Conservation (phyloP, 2,113 vertebrate species). For the Mirounga angustirostris region DNA sequence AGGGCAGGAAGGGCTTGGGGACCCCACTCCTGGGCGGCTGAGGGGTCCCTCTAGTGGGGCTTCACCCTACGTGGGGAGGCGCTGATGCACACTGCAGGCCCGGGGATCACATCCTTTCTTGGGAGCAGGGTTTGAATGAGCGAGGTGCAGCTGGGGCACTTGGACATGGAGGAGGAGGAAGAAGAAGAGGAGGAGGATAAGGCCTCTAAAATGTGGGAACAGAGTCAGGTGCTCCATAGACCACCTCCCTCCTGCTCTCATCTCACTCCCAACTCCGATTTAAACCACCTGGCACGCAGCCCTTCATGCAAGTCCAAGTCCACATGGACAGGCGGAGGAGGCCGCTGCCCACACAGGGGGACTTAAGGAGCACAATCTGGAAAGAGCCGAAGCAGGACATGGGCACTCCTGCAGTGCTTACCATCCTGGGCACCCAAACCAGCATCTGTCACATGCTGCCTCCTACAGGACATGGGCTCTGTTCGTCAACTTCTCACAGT, state of each 20-base stretch:
- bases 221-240: too few relatives aligned
- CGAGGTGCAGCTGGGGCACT: neutral
- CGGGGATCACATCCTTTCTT: neutral
- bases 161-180: neutral
- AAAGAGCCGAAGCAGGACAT: neutral
- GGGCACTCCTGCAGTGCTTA: too few relatives aligned
- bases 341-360: neutral
- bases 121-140: neutral
- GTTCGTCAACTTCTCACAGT: fast-evolving
- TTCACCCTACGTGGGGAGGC: neutral
- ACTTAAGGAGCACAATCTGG: neutral
- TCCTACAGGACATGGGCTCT: neutral
- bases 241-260: neutral
- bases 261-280: neutral
- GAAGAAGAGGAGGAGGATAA: neutral
- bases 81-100: neutral
- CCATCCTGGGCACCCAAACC: neutral
- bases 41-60: neutral
- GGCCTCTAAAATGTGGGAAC: neutral
- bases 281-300: neutral
- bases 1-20: neutral
- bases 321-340: neutral
- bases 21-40: neutral
- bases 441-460: neutral
- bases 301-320: fast-evolving